These are phyloP conservation scores for Lithophane ornitopus DNA, from an alignment of 2,888 invertebrate genomes.

Conservation along the genomic window DNA sequence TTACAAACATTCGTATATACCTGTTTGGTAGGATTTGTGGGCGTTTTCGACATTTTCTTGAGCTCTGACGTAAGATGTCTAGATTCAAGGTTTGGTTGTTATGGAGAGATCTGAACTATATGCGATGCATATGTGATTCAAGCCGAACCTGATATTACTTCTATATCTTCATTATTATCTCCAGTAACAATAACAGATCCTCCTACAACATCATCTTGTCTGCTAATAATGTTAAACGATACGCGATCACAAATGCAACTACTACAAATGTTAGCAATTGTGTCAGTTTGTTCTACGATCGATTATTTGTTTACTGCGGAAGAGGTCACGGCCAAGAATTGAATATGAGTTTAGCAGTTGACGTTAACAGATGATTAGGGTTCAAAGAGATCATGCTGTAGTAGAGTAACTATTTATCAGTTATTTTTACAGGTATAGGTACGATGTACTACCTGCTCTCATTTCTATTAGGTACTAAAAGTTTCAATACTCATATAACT, in stretches of 20 bases:
- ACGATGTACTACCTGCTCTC: neutral
- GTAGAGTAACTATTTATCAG: too few relatives aligned
- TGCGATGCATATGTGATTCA: neutral
- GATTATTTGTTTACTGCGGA: neutral
- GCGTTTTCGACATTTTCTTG: constrained; percentile 54
- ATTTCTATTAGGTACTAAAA: neutral
- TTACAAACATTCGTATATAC: constrained; percentile 68
- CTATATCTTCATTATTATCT: neutral
- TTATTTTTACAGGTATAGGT: neutral
- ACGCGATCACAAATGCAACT: neutral
- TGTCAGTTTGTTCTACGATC: constrained; percentile 1
- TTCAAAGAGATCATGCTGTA: neutral
- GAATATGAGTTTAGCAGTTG: neutral
- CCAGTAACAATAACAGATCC: neutral
- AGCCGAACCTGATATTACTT: too few relatives aligned
- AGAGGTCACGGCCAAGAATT: constrained; percentile 1
- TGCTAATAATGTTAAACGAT: neutral
- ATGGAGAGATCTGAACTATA: neutral
- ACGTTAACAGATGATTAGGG: neutral
- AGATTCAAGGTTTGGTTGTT: constrained; percentile 41
- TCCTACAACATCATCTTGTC: neutral
- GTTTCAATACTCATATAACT: neutral
- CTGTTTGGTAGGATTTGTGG: constrained; percentile 60
- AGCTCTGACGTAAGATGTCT: constrained; percentile 47
- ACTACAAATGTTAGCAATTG: constrained; percentile 1